A percentile compares a stretch with the other conserved stretches of the same genome.
These are phyloP conservation scores for Tetheella fluctuosa DNA, from an alignment of 2,888 invertebrate species.

Conservation along the genomic window DNA sequence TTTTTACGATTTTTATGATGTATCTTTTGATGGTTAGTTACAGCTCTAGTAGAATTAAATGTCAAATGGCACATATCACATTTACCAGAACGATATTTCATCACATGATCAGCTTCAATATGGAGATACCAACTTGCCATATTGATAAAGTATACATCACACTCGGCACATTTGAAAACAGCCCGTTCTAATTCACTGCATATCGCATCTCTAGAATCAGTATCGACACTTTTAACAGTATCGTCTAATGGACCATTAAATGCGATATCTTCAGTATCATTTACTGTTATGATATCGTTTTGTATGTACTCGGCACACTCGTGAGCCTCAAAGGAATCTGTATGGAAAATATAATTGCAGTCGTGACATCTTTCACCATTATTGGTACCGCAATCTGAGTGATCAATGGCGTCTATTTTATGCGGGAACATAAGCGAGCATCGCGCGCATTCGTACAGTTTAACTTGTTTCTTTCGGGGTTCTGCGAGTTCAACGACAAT, in stretches of 20 bases:
- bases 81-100: not conserved
- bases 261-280: not conserved
- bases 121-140: not conserved
- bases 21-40: not conserved
- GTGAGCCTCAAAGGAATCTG: not conserved
- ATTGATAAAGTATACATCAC: not conserved
- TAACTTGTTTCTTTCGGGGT: conserved; percentile 16
- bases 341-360: not conserved
- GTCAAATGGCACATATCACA: not conserved
- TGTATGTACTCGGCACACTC: not conserved
- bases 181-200: not conserved
- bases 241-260: too few relatives aligned
- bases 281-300: not conserved
- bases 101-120: not conserved
- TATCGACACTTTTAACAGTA: not conserved
- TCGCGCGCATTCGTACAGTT: conserved; percentile 40
- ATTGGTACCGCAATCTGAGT: not conserved
- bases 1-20: not conserved
- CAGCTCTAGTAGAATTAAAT: not conserved
- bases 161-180: not conserved
- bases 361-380: not conserved
- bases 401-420: not conserved
- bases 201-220: not conserved
- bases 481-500: conserved; percentile 13
- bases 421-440: conserved; percentile 30